phyloP scores from a whole-genome alignment of 2,888 invertebrate species.

The Hypercompe scribonia region DNA sequence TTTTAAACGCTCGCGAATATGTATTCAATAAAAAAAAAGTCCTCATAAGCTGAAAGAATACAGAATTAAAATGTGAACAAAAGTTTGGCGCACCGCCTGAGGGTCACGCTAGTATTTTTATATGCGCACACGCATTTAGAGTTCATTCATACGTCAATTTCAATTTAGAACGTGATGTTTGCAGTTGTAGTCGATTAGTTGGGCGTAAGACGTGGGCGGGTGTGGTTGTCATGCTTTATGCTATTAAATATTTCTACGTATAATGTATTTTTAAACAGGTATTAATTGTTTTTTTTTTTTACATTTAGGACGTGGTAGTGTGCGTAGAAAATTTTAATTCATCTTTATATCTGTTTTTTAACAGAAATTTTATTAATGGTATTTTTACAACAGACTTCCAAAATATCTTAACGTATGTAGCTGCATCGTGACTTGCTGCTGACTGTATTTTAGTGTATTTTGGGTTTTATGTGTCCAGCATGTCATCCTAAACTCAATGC shows the following conservation, averaged over 20 bases:
- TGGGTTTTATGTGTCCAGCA: background rate
- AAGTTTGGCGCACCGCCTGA: slow-evolving; percentile 59
- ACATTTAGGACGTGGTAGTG: background rate
- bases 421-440: no score
- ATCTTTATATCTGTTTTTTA: background rate
- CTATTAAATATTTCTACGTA: slow-evolving; percentile 18
- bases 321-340: background rate
- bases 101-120: slow-evolving; percentile 69
- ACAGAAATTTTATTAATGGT: background rate
- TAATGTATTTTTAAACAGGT: slow-evolving; percentile 8
- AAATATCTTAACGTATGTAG: background rate
- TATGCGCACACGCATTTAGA: slow-evolving; percentile 72
- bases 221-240: slow-evolving; percentile 49
- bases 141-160: slow-evolving; percentile 79
- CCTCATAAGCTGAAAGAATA: slow-evolving; percentile 11
- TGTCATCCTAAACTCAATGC: background rate
- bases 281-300: slow-evolving; percentile 13
- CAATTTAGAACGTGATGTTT: slow-evolving; percentile 69
- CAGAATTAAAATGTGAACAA: slow-evolving; percentile 39
- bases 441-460: background rate
- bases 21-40: slow-evolving; percentile 7
- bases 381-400: background rate
- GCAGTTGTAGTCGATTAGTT: slow-evolving; percentile 56
- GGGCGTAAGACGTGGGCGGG: slow-evolving; percentile 57
- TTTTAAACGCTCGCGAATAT: slow-evolving; percentile 22